Percentiles rank a stretch among this genome's conserved stretches.
Evolutionary conservation across 2,888 invertebrate genomes (phyloP).

Genomic region (Chymomyza caudatula): DNA sequence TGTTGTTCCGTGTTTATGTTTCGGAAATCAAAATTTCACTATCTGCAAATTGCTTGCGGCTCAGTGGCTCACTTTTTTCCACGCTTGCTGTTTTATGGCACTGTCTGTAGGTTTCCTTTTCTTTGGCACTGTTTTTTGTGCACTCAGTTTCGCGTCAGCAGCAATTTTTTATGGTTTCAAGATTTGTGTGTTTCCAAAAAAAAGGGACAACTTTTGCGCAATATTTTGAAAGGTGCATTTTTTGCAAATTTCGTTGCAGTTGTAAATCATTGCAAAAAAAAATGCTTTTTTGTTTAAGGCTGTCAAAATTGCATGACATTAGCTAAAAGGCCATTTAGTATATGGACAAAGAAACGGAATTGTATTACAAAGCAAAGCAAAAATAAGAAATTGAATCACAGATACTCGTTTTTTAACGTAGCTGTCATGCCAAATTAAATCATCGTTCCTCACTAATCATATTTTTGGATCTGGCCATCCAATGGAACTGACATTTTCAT

Average conservation of each 20-base stretch:
- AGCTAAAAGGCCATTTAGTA: too few relatives aligned
- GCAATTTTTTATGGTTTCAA: conserved; percentile 68
- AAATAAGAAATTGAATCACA: too few relatives aligned
- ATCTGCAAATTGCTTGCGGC: conserved; percentile 64
- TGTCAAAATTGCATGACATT: conserved; percentile 1
- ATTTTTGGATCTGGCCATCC: too few relatives aligned
- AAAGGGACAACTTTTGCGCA: conserved; percentile 53
- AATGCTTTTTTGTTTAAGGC: not conserved
- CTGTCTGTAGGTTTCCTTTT: conserved; percentile 11
- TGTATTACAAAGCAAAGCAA: too few relatives aligned
- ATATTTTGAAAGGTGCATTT: conserved; percentile 74
- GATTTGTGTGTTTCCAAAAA: conserved; percentile 46
- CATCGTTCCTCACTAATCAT: too few relatives aligned
- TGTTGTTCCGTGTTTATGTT: conserved; percentile 64
- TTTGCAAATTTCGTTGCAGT: conserved; percentile 32
- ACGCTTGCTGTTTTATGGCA: conserved; percentile 65
- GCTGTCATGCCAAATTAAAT: too few relatives aligned
- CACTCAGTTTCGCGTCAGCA: conserved; percentile 43
- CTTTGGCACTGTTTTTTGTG: conserved; percentile 7
- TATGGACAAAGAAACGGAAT: too few relatives aligned
- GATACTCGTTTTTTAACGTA: too few relatives aligned
- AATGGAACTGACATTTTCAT: too few relatives aligned
- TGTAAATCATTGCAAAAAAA: conserved; percentile 53
- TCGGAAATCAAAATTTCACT: conserved; percentile 68
- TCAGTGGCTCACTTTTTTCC: conserved; percentile 38